Evolutionary conservation across 2,113 vertebrate species (phyloP), one percentile per base, ranked within the genome.

Genomic region (Prunella himalayana): DNA sequence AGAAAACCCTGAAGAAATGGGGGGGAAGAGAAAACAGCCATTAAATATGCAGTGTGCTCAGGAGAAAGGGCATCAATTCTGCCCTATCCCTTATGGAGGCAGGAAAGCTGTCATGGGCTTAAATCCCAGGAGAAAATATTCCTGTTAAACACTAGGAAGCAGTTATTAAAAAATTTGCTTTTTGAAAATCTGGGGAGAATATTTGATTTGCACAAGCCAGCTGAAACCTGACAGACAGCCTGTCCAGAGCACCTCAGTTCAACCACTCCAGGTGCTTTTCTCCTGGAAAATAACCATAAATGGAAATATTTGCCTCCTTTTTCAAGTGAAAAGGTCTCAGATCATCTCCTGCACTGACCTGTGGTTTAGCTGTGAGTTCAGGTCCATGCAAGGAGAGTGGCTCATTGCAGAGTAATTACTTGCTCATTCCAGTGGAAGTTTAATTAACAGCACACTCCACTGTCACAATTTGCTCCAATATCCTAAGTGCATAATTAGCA

Each of bases 401-500:
- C 66, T 94, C 13, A 0, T 53, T 76, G 66, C 81, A 80, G 59
- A 28, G 70, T 77, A 95, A 97, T 94, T 95, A 91, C 19, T 2
- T 72, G 84, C 79, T 95, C 71, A 2, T 94, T 92, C 82, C 0
- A 0, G 51, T 92, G 92, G 70, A 93, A 83, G 87, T 88, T 97
- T 95, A 97, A 94, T 93, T 96, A 95, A 80, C 59, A 56, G 78
- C 68, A 33, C 56, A 35, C 69, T 91, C 39, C 37, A 10, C 66
- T 69, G 31, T 37, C 80, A 60, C 76, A 53, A 49, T 88, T 61
- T 84, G 71, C 68, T 90, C 71, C 80, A 72, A 65, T 83, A 92
- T 96, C 83, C 72, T 90, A 86, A 90, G 72, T 86, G 73, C 66
- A 54, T 92, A 88, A 91, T 93, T 93, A 87, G 47, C 76, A 82